Evolutionary conservation across 2,888 invertebrate genomes (phyloP).

Genomic region (Catocala nupta): DNA sequence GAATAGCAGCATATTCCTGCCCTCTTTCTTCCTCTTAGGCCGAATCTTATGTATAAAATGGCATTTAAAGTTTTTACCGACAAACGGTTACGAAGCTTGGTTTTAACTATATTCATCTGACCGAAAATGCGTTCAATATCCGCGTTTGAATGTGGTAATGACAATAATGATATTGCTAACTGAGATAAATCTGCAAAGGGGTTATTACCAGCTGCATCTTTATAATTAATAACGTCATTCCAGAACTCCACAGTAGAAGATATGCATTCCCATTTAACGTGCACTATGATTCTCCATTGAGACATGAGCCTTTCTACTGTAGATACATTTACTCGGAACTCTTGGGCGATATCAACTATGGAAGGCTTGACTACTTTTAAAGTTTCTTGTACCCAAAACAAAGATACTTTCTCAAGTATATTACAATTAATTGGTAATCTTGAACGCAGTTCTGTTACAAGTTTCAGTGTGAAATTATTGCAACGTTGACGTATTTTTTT

Average conservation of each 20-base stretch:
- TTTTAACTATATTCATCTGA: no score
- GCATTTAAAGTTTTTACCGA: slow-evolving; percentile 23
- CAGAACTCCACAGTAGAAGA: slow-evolving; percentile 22
- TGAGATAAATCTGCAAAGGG: slow-evolving; percentile 27
- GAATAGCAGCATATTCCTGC: slow-evolving; percentile 28
- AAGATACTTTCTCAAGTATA: background rate
- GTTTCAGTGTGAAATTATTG: slow-evolving; percentile 37
- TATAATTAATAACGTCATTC: slow-evolving; percentile 24
- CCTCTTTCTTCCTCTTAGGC: slow-evolving; percentile 27
- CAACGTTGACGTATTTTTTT: slow-evolving; percentile 33
- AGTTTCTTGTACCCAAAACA: slow-evolving; percentile 29
- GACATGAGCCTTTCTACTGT: slow-evolving; percentile 25
- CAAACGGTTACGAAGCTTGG: slow-evolving; percentile 12
- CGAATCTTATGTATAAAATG: slow-evolving; percentile 30
- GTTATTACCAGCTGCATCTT: slow-evolving; percentile 35
- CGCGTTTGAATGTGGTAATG: slow-evolving; percentile 24
- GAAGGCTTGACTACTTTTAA: slow-evolving; percentile 13
- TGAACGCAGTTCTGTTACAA: slow-evolving; percentile 25
- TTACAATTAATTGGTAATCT: slow-evolving; percentile 27
- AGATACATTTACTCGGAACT: slow-evolving; percentile 18
- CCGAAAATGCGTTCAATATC: slow-evolving; percentile 18
- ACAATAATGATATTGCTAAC: slow-evolving; percentile 12
- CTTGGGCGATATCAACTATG: slow-evolving; percentile 12
- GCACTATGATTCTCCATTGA: slow-evolving; percentile 28
- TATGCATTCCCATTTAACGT: slow-evolving; percentile 17